These are phyloP conservation scores for Drosophila grimshawi DNA, from an alignment of 1,140 invertebrate genomes.

Conservation along the genomic window DNA sequence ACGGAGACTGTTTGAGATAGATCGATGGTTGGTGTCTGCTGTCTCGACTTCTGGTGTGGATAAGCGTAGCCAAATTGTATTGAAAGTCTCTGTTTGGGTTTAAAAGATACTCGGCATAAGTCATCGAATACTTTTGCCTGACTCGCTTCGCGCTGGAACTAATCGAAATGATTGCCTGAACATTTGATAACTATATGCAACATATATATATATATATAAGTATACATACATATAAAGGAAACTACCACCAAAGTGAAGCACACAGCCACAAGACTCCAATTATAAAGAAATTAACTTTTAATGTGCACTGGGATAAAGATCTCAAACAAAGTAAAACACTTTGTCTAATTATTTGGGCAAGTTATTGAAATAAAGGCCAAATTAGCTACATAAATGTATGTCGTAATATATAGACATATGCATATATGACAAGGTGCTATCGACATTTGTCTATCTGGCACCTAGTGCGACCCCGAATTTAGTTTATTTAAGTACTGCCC, in stretches of 20 bases:
- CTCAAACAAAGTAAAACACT: slow-evolving; percentile 41
- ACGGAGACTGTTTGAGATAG: slow-evolving; percentile 31
- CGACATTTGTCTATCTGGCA: slow-evolving; percentile 79
- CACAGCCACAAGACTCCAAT: slow-evolving; percentile 35
- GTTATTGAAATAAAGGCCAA: slow-evolving; percentile 53
- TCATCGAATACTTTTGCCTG: slow-evolving; percentile 46
- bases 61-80: slow-evolving; percentile 69
- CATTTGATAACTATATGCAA: slow-evolving; percentile 50
- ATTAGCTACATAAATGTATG: not conserved
- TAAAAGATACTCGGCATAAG: not conserved
- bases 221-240: not conserved
- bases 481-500: slow-evolving; percentile 25
- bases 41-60: slow-evolving; percentile 51
- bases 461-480: slow-evolving; percentile 37
- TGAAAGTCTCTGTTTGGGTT: slow-evolving; percentile 46
- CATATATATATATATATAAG: not conserved
- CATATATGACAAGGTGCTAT: slow-evolving; percentile 53
- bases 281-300: slow-evolving; percentile 78
- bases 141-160: slow-evolving; percentile 38
- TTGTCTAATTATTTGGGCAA: slow-evolving; percentile 60
- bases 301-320: slow-evolving; percentile 64
- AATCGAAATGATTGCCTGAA: slow-evolving; percentile 55
- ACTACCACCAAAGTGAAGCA: slow-evolving; percentile 3
- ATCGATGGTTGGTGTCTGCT: slow-evolving; percentile 60
- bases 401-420: not conserved